These are phyloP conservation scores for Philantomba maxwellii DNA, from an alignment of 2,113 vertebrate species.

Conservation along the genomic window DNA sequence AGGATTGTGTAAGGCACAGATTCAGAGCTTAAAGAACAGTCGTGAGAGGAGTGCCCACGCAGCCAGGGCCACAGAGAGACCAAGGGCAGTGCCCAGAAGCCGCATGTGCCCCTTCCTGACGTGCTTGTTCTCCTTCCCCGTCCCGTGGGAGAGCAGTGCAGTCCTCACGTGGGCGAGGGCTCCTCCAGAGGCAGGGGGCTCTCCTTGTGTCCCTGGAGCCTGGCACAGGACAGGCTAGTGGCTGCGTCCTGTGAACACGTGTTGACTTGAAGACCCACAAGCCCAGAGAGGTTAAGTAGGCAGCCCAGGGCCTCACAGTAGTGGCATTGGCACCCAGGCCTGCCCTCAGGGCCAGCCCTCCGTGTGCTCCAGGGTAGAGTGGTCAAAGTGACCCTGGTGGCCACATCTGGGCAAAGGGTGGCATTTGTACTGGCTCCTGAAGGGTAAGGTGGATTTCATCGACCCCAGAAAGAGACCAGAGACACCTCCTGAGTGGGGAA, in stretches of 20 bases:
- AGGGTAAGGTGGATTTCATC: neutral
- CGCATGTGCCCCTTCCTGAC: rapidly evolving
- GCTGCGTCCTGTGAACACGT: neutral
- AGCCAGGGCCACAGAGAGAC: neutral
- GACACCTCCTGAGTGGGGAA: neutral
- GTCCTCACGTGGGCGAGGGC: rapidly evolving
- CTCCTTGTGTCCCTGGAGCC: neutral
- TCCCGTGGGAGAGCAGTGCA: rapidly evolving
- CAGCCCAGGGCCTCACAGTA: neutral
- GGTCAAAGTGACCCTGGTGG: neutral
- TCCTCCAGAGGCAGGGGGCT: neutral
- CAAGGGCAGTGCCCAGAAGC: neutral
- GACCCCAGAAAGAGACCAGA: neutral
- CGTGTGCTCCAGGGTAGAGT: neutral
- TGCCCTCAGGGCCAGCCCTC: neutral
- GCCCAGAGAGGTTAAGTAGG: neutral
- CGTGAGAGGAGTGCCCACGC: rapidly evolving
- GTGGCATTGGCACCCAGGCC: neutral
- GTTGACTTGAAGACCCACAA: neutral
- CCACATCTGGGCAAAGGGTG: neutral
- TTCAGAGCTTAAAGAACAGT: neutral
- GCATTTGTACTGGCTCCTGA: neutral
- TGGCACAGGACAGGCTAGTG: neutral
- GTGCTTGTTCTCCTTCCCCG: rapidly evolving
- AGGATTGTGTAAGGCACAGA: rapidly evolving